Conservation (phyloP, 2,113 vertebrate species). For the Progne subis region DNA sequence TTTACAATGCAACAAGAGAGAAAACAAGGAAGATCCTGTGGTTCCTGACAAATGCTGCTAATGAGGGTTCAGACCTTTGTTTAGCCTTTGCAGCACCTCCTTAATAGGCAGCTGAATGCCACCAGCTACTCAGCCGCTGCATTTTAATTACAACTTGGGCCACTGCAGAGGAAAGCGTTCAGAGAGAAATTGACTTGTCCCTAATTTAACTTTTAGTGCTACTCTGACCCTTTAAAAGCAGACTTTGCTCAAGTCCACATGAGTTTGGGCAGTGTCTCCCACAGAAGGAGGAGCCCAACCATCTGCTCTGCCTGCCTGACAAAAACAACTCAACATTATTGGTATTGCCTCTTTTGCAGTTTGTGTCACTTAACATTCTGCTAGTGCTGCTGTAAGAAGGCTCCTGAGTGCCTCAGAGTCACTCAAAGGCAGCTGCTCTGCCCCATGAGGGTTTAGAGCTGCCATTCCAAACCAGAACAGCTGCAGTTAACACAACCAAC, state of each 20-base stretch:
- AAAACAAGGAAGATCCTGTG: not conserved
- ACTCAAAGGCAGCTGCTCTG: not conserved
- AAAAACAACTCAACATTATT: not conserved
- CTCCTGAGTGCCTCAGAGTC: not conserved
- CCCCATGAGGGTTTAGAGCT: not conserved
- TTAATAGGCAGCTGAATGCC: not conserved
- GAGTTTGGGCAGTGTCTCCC: not conserved
- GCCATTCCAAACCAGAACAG: not conserved
- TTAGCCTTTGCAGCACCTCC: not conserved
- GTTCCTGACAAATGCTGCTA: constrained; percentile 21
- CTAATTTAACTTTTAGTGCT: not conserved
- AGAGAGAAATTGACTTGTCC: not conserved
- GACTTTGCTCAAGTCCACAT: not conserved
- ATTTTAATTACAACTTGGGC: not conserved
- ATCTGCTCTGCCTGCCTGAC: not conserved
- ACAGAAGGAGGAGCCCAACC: not conserved
- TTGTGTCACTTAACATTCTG: not conserved
- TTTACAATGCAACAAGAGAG: not conserved
- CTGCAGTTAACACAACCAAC: not conserved
- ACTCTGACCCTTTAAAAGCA: not conserved
- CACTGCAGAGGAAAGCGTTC: not conserved
- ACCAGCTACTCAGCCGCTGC: not conserved
- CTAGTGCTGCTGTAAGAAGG: not conserved
- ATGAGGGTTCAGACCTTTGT: constrained; percentile 14
- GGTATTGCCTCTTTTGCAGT: not conserved